Base-by-base conservation (phyloP, 1,140 invertebrate species). In the Lysiphlebus fabarum region DNA sequence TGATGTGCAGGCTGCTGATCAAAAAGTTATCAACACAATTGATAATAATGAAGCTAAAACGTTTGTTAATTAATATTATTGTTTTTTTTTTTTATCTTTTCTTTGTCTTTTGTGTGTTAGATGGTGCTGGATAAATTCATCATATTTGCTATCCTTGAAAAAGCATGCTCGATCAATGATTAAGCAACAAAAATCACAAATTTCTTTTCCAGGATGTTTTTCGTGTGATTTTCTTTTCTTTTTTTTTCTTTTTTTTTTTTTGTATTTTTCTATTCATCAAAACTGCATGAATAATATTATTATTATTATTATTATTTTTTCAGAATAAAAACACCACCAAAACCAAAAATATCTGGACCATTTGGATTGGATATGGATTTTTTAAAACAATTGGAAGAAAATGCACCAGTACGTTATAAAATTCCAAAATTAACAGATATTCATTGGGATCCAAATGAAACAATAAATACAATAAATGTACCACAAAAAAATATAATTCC, bases 281-380 rank as follows among this genome's bases (percentile, higher is more conserved):
- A n/a, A n/a, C n/a, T 26, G 17, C 17, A 26, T n/a, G n/a, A n/a
- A n/a, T n/a, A n/a, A n/a, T n/a, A 26, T 33, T 9, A 42, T 14
- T 44, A 38, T 40, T 12, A 6, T n/a, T 49, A 41, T 58, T n/a
- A n/a, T 57, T 56, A 34, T 26, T 26, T 26, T 26, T 26, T 1
- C 17, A 26, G 17, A 26, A 26, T 26, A 26, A 70, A 65, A 60
- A 60, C 62, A 53, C 65, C 74, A 12, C 70, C 73, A 64, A 71
- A 74, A 56, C 60, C 80, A 8, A 81, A 80, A 67, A 65, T 82
- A 33, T 78, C 81, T 0, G 89, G 87, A 44, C 87, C 88, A 7
- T 91, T 89, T 70, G 84, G 87, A 10, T 70, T 91, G 14, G 88
- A 90, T 67, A 82, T 85, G 14, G 81, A 86, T 48, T 80, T 89